Percentiles rank a stretch among this genome's conserved stretches.
Evolutionary conservation across 1,140 invertebrate genomes (phyloP).

Genomic region (Lasioglossum baleicum): DNA sequence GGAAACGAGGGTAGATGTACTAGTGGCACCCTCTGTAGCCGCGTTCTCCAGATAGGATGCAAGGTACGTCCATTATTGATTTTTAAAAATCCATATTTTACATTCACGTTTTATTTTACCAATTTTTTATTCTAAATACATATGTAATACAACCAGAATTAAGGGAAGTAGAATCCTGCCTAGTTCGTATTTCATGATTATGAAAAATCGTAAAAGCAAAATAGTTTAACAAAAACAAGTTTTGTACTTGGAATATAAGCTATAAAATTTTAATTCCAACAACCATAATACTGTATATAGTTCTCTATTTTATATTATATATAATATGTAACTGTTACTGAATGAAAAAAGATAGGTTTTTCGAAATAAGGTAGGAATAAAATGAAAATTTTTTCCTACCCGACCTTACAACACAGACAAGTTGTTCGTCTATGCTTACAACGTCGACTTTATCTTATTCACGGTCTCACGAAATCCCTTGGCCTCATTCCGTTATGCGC

Average conservation of each 20-base stretch:
- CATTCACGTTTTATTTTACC: background rate
- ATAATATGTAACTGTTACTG: background rate
- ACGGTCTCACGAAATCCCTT: conserved; percentile 65
- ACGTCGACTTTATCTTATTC: conserved; percentile 76
- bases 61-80: conserved; percentile 22
- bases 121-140: background rate
- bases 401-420: conserved; percentile 64
- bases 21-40: conserved; percentile 48
- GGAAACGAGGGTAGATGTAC: background rate
- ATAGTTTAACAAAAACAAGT: too few species aligned
- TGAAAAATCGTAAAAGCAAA: too few species aligned
- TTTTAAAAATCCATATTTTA: conserved; percentile 29
- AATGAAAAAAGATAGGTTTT: background rate
- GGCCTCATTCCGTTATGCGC: conserved; percentile 63
- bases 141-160: background rate
- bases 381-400: conserved; percentile 38
- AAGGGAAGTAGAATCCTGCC: too few species aligned
- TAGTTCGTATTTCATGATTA: background rate
- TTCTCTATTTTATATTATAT: too few species aligned
- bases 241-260: too few species aligned
- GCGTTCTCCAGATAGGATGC: conserved; percentile 3
- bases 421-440: conserved; percentile 4
- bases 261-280: too few species aligned
- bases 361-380: conserved; percentile 7
- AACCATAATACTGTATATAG: too few species aligned